Evolutionary conservation across 1,140 invertebrate species (phyloP), one percentile per base, ranked within the genome.

Genomic region (Anastrepha ludens): DNA sequence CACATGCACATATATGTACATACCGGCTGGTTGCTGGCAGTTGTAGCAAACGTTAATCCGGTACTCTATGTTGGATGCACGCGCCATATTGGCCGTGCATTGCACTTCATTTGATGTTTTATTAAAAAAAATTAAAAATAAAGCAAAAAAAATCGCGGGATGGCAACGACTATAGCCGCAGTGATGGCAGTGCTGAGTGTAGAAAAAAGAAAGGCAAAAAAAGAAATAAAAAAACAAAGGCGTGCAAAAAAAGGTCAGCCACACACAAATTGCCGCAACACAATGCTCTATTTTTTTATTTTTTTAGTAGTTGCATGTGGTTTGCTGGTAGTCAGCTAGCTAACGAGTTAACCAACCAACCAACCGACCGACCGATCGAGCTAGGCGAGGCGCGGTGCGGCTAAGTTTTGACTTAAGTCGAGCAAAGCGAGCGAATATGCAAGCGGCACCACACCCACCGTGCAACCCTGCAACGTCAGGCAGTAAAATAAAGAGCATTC

Each of bases 51-150:
- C 39, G 17, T 50, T 78, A 67, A 67, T 29, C 64, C 13, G 29
- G 64, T 39, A 39, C n/a, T 67, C 20, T 39, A 2, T 62, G n/a
- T 62, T 3, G 60, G 15, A 50, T 17, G 11, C 70, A 50, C n/a
- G 7, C 39, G 17, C 70, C 5, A 78, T 50, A 9, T 1, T n/a
- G n/a, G 8, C 74, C n/a, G 2, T 81, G 47, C 47, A 58, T 55
- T 81, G 74, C 74, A 81, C 74, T 81, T 81, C 74, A 81, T 81
- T 81, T 41, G 47, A 50, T 17, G 55, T 74, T 50, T 78, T 78
- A 70, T 0, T 70, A 70, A 70, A 44, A 65, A 70, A 70, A 15
- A 44, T 41, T 0, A 15, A 44, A 70, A 74, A 44, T 20, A 29
- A 41, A 55, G 39, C 0, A 50, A 81, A 17, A 13, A 55, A 9